Evolutionary conservation across 2,888 invertebrate species (phyloP).

Genomic region (Eurytoma adleriae): DNA sequence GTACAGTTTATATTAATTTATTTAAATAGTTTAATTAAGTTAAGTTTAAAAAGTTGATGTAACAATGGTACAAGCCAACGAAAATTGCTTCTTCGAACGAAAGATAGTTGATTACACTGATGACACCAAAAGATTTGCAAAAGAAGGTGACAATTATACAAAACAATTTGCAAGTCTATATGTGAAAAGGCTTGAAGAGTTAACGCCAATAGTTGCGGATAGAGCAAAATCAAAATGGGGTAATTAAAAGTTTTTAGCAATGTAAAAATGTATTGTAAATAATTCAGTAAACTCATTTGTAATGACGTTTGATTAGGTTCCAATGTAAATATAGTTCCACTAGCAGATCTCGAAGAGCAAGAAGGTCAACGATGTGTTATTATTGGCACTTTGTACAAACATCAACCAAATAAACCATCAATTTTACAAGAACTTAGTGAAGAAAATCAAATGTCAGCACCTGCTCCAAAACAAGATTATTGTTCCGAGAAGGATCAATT

Average conservation of each 20-base stretch:
- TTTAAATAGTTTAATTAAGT: background rate
- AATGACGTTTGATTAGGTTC: conserved; percentile 27
- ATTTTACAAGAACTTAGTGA: conserved; percentile 95
- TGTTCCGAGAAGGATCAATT: conserved; percentile 89
- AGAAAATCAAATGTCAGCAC: conserved; percentile 89
- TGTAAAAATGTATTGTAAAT: too few relatives aligned
- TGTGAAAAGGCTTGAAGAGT: conserved; percentile 84
- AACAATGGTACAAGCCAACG: conserved; percentile 40
- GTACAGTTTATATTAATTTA: too few relatives aligned
- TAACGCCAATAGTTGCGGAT: conserved; percentile 81
- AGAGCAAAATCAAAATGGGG: conserved; percentile 84
- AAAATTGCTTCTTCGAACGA: conserved; percentile 61
- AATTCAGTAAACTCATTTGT: conserved; percentile 9
- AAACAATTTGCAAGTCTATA: conserved; percentile 94
- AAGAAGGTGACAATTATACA: conserved; percentile 63
- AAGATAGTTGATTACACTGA: conserved; percentile 61
- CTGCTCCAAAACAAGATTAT: conserved; percentile 84
- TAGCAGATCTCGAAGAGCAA: conserved; percentile 85
- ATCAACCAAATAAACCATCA: conserved; percentile 94
- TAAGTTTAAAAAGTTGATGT: background rate
- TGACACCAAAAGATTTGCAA: conserved; percentile 61
- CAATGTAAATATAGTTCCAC: conserved; percentile 76
- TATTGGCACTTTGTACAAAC: conserved; percentile 94
- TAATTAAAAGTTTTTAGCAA: conserved; percentile 56
- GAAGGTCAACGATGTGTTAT: conserved; percentile 85